Conservation (phyloP, 2,888 invertebrate genomes). For the Dicyrtomina minuta region DNA sequence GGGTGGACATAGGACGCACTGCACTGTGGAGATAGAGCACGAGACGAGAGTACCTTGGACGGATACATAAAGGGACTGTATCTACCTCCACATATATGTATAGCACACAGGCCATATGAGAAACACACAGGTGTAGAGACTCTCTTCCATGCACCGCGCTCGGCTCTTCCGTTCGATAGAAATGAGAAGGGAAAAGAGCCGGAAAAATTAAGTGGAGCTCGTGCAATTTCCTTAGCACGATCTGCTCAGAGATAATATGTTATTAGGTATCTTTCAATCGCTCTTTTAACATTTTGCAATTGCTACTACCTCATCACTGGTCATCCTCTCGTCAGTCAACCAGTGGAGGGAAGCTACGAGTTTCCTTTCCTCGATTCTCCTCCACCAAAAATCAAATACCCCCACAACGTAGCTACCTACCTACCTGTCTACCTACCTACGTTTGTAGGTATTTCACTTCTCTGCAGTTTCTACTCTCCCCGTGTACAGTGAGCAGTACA, state of each 20-base stretch:
- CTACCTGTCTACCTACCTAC: no score
- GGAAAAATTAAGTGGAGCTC: constrained; percentile 21
- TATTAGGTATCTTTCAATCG: constrained; percentile 22
- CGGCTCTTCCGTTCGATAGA: no score
- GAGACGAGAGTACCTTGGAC: no score
- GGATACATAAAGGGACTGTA: no score
- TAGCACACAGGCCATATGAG: no score
- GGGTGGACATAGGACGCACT: no score
- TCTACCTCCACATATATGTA: no score
- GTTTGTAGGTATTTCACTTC: no score
- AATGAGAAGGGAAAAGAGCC: background rate
- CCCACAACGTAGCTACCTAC: background rate
- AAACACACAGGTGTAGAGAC: no score
- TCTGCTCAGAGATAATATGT: constrained; percentile 7
- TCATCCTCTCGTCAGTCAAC: background rate
- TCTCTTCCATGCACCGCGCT: no score
- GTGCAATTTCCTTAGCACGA: constrained; percentile 23
- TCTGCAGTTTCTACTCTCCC: background rate
- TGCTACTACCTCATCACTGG: constrained; percentile 4
- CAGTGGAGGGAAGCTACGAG: background rate
- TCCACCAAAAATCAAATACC: background rate
- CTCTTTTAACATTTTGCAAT: constrained; percentile 16
- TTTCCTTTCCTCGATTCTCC: background rate
- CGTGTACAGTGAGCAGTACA: no score
- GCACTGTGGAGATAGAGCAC: no score